Conservation (phyloP, 2,113 vertebrate genomes). For the Entelurus aequoreus region DNA sequence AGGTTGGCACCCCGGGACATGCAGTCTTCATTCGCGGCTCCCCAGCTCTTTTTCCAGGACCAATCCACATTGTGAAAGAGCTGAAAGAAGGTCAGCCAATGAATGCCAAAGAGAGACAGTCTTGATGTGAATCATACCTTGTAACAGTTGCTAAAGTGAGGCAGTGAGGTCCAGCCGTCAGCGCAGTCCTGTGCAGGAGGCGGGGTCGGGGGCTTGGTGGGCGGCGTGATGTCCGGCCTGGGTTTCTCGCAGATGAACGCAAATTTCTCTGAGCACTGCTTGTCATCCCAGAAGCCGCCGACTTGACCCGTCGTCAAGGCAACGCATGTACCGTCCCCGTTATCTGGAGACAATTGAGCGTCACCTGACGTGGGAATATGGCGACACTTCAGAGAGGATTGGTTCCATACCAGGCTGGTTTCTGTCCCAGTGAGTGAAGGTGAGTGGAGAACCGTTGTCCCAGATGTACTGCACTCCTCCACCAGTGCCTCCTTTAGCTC, state of each 20-base stretch:
- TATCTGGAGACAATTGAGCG: conserved; percentile 50
- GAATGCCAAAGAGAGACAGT: not conserved
- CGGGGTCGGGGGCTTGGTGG: conserved; percentile 60
- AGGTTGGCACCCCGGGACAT: conserved; percentile 59
- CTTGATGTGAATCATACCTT: conserved; percentile 30
- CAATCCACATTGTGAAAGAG: conserved; percentile 67
- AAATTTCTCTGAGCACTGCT: conserved; percentile 50
- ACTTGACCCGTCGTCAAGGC: conserved; percentile 64
- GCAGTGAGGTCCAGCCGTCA: conserved; percentile 42
- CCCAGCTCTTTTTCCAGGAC: conserved; percentile 71
- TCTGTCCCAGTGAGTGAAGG: conserved; percentile 74
- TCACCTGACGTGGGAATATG: not conserved
- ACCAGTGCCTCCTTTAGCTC: conserved; percentile 41
- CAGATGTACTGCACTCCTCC: conserved; percentile 73
- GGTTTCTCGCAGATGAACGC: conserved; percentile 67
- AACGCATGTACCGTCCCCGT: conserved; percentile 64
- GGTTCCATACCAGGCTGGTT: conserved; percentile 65
- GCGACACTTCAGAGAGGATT: not conserved
- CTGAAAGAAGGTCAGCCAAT: conserved; percentile 30
- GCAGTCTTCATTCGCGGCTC: conserved; percentile 64
- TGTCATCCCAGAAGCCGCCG: conserved; percentile 74
- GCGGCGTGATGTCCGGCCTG: conserved; percentile 68
- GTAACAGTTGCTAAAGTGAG: conserved; percentile 69
- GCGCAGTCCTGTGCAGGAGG: conserved; percentile 54
- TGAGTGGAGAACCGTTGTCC: conserved; percentile 60